phyloP scores from a whole-genome alignment of 2,797 vertebrate genomes.

The Parauchenoglanis punctatus region DNA sequence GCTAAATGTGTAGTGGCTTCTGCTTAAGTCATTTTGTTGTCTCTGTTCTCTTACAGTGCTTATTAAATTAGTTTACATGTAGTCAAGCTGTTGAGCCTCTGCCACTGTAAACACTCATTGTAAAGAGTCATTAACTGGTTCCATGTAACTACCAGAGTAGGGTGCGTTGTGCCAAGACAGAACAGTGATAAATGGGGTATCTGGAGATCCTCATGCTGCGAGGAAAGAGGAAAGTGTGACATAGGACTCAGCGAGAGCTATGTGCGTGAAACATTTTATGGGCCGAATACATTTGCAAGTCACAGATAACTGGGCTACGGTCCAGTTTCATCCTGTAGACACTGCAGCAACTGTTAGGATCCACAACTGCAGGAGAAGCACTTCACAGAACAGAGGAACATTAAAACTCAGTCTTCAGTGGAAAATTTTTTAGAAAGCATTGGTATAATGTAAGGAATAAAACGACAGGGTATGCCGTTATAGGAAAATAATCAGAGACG shows the following conservation, averaged over 20 bases:
- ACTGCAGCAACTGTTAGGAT: constrained; percentile 29
- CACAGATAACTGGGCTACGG: constrained; percentile 7
- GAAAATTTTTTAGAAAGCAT: background rate
- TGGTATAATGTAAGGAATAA: background rate
- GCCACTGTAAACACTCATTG: constrained; percentile 23
- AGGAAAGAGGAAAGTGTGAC: constrained; percentile 32
- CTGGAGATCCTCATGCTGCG: constrained; percentile 37
- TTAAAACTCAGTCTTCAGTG: background rate
- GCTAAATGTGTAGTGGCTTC: background rate
- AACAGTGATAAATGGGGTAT: constrained; percentile 40
- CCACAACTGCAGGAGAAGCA: background rate
- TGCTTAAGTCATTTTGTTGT: constrained; percentile 10
- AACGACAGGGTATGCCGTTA: background rate
- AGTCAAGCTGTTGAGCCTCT: constrained; percentile 30
- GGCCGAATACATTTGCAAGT: constrained; percentile 29
- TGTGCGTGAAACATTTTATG: constrained; percentile 24
- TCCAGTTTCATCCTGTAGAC: constrained; percentile 32
- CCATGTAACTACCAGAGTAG: constrained; percentile 22
- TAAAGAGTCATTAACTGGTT: constrained; percentile 43
- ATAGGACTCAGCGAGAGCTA: constrained; percentile 21
- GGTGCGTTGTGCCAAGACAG: constrained; percentile 22
- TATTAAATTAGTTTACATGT: constrained; percentile 41
- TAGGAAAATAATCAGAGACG: background rate
- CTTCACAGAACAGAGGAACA: background rate
- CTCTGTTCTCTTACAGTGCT: constrained; percentile 4